Evolutionary conservation across 2,888 invertebrate genomes (phyloP).

Genomic region (Macaria notata): DNA sequence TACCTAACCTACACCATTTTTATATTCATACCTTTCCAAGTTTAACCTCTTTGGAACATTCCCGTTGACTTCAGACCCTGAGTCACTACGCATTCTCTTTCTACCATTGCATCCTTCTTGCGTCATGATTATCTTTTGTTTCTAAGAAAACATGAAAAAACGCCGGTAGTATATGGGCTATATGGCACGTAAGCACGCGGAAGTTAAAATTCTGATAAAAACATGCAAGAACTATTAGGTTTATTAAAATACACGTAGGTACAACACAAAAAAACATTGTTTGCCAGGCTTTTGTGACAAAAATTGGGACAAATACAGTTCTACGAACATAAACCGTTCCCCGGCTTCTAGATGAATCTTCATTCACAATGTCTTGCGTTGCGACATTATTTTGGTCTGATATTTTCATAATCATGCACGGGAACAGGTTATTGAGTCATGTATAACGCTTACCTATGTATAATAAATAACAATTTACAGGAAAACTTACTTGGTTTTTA

Average conservation of each 20-base stretch:
- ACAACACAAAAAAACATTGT: not conserved
- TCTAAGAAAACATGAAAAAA: constrained; percentile 24
- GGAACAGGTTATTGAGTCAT: too few species aligned
- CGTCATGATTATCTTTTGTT: constrained; percentile 44
- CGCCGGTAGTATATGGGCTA: constrained; percentile 4
- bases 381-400: too few species aligned
- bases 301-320: too few species aligned
- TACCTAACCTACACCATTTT: constrained; percentile 15
- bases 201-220: too few species aligned
- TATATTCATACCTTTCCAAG: constrained; percentile 54
- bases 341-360: constrained; percentile 22
- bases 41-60: constrained; percentile 61
- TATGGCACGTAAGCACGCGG: not conserved
- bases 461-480: too few species aligned
- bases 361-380: not conserved
- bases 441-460: too few species aligned
- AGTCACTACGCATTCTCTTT: constrained; percentile 65
- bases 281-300: too few species aligned
- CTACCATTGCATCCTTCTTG: constrained; percentile 44
- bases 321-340: constrained; percentile 16
- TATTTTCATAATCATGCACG: too few species aligned
- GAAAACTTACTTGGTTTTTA: too few species aligned
- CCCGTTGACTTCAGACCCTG: constrained; percentile 51
- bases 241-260: not conserved
- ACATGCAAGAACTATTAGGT: too few species aligned